phyloP scores from a whole-genome alignment of 2,888 invertebrate genomes.

The Stenodema calcarata region DNA sequence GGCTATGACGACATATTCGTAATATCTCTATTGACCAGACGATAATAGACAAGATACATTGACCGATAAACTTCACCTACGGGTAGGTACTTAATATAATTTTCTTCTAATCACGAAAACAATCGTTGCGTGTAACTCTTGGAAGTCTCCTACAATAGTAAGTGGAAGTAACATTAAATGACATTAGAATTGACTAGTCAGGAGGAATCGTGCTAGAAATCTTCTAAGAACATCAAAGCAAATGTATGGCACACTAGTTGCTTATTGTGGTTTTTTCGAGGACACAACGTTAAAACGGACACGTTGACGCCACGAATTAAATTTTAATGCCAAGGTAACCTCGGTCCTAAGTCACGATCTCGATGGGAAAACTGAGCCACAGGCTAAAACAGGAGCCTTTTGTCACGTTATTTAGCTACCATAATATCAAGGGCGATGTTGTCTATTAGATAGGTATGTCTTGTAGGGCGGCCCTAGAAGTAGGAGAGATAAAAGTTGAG shows the following conservation, averaged over 20 bases:
- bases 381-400: slow-evolving; percentile 20
- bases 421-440: slow-evolving; percentile 33
- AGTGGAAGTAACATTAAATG: too few relatives aligned
- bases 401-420: slow-evolving; percentile 36
- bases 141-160: too few relatives aligned
- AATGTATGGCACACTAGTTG: not conserved
- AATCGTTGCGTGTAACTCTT: too few relatives aligned
- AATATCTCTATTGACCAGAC: too few relatives aligned
- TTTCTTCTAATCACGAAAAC: too few relatives aligned
- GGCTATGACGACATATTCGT: too few relatives aligned
- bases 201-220: not conserved
- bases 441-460: slow-evolving; percentile 15
- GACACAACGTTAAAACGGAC: not conserved
- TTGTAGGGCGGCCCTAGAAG: not conserved
- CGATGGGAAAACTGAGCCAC: not conserved
- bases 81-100: too few relatives aligned
- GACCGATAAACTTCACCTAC: too few relatives aligned
- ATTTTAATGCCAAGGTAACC: slow-evolving; percentile 38
- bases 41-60: too few relatives aligned
- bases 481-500: not conserved
- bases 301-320: slow-evolving; percentile 1
- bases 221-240: not conserved
- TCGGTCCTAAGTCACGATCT: slow-evolving; percentile 29
- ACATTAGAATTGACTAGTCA: too few relatives aligned
- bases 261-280: not conserved